A percentile compares a stretch with the other conserved stretches of the same genome.
Evolutionary conservation across 2,113 vertebrate species (phyloP).

Genomic region (Choloepus hoffmanni): DNA sequence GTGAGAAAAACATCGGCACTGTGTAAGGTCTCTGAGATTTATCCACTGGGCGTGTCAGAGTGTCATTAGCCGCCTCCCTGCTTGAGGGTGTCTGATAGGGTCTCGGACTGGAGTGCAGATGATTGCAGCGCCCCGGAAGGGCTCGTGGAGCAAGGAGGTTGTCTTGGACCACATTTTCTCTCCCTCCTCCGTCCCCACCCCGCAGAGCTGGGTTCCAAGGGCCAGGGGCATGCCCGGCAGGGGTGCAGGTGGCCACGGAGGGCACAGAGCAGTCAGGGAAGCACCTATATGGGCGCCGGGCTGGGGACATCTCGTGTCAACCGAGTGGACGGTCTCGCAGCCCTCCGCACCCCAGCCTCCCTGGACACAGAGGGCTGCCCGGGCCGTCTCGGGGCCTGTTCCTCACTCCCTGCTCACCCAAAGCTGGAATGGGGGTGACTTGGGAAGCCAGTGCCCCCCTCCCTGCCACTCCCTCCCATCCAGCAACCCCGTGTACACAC

Average conservation of each 20-base stretch:
- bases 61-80: not conserved
- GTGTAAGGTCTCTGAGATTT: not conserved
- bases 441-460: not conserved
- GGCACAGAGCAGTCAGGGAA: not conserved
- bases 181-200: not conserved
- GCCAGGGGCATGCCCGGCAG: not conserved
- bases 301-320: not conserved
- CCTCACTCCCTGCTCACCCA: not conserved
- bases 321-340: fast-evolving
- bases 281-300: fast-evolving
- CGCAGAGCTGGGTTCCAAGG: not conserved
- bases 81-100: not conserved
- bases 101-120: not conserved
- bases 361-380: not conserved
- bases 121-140: too few relatives aligned
- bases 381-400: not conserved
- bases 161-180: fast-evolving
- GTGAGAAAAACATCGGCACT: not conserved
- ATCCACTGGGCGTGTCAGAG: not conserved
- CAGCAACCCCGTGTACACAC: not conserved
- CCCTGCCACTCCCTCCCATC: not conserved
- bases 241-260: too few relatives aligned
- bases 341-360: not conserved
- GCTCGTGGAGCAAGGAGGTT: not conserved
- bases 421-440: not conserved